phyloP scores from a whole-genome alignment of 2,797 vertebrate species.

The Centroberyx gerrardi region DNA sequence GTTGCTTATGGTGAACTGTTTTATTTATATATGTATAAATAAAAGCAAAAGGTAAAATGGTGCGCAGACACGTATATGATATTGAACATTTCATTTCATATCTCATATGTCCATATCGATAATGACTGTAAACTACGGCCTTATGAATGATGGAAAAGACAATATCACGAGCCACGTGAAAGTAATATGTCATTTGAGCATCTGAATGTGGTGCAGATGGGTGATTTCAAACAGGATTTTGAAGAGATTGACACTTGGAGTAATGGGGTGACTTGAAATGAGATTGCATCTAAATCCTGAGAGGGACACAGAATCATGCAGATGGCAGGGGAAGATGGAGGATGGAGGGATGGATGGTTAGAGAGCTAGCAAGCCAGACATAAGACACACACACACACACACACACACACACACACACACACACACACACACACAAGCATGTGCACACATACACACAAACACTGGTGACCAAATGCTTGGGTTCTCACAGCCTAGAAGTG shows the following conservation, averaged over 20 bases:
- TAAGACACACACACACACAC: background rate
- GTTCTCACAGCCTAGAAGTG: background rate
- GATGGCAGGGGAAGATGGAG: background rate
- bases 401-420: background rate
- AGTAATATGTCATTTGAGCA: background rate
- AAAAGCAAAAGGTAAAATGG: conserved; percentile 46
- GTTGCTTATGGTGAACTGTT: conserved; percentile 32
- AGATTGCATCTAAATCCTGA: conserved; percentile 5
- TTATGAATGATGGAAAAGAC: background rate
- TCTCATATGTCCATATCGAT: background rate
- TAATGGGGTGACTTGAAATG: background rate
- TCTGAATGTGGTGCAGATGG: background rate
- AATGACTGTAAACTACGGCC: background rate
- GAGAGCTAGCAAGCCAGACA: background rate
- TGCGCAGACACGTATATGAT: background rate
- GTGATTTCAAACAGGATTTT: conserved; percentile 17
- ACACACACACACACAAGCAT: background rate
- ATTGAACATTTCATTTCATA: background rate
- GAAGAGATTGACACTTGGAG: background rate
- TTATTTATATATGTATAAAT: conserved; percentile 49
- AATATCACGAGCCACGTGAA: background rate
- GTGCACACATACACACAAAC: background rate
- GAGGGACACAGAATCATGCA: background rate
- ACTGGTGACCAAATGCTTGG: background rate
- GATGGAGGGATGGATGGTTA: background rate